These are phyloP conservation scores for Ranitomeya imitator DNA, from an alignment of 2,113 vertebrate genomes.

Conservation along the genomic window DNA sequence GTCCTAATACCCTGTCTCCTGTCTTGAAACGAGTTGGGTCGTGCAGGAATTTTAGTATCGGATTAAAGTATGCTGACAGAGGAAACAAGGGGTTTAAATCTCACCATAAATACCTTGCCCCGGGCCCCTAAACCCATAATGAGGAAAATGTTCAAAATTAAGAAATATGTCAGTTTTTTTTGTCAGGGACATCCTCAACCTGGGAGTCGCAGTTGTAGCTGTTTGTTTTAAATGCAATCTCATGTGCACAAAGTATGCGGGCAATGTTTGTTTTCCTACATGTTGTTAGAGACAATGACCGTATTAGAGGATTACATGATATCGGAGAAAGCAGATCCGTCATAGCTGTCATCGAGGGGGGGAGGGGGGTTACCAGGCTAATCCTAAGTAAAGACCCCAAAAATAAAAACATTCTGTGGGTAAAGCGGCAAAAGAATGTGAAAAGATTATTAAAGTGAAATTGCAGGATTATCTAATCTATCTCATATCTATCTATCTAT, in stretches of 20 bases:
- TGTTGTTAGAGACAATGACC: slow-evolving; percentile 25
- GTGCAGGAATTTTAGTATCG: slow-evolving; percentile 29
- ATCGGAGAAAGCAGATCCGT: neutral
- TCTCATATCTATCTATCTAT: slow-evolving; percentile 1
- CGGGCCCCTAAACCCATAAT: slow-evolving; percentile 13
- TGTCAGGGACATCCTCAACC: slow-evolving; percentile 29
- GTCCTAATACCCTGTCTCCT: slow-evolving; percentile 3
- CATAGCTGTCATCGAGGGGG: neutral
- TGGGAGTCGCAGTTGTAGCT: slow-evolving; percentile 10
- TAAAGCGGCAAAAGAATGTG: neutral
- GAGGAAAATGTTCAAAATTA: slow-evolving; percentile 14
- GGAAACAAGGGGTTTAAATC: slow-evolving; percentile 51
- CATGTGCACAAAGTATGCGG: neutral
- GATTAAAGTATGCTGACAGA: slow-evolving; percentile 46
- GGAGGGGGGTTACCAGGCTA: neutral
- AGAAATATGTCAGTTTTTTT: slow-evolving; percentile 39
- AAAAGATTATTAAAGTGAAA: neutral
- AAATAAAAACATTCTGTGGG: neutral
- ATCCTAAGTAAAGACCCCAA: neutral
- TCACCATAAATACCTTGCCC: slow-evolving; percentile 48
- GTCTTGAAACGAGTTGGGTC: slow-evolving; percentile 24
- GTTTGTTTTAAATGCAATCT: slow-evolving; percentile 3
- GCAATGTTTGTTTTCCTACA: slow-evolving; percentile 6
- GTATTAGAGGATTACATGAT: slow-evolving; percentile 28
- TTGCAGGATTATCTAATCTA: neutral